Evolutionary conservation across 1,140 invertebrate genomes (phyloP).

Genomic region (Sitodiplosis mosellana): DNA sequence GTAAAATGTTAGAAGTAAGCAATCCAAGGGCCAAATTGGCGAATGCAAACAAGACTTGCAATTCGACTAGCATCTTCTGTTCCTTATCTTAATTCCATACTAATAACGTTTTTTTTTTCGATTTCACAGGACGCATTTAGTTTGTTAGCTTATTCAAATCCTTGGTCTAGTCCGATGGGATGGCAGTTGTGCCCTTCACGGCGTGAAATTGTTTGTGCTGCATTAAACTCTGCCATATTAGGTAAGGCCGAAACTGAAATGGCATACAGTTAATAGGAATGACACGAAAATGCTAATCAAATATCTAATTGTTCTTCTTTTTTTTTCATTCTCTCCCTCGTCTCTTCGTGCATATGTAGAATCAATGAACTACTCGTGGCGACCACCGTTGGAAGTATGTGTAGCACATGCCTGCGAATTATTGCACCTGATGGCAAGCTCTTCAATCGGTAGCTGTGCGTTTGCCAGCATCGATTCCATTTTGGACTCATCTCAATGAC

Average conservation of each 20-base stretch:
- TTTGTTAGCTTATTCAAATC: constrained; percentile 92
- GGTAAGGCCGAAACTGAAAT: constrained; percentile 31
- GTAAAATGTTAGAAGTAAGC: constrained; percentile 77
- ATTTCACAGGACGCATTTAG: constrained; percentile 82
- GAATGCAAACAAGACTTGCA: background rate
- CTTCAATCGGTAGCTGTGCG: constrained; percentile 81
- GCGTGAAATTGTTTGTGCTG: constrained; percentile 83
- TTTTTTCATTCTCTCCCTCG: background rate
- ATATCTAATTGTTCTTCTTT: background rate
- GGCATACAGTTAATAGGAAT: background rate
- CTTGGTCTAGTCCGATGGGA: constrained; percentile 88
- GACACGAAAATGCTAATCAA: background rate
- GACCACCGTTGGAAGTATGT: constrained; percentile 80
- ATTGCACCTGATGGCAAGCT: constrained; percentile 72
- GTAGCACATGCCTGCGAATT: constrained; percentile 76
- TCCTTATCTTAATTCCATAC: too few relatives aligned
- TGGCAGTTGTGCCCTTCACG: constrained; percentile 85
- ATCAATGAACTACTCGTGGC: constrained; percentile 68
- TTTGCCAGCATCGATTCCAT: constrained; percentile 69
- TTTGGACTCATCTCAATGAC: constrained; percentile 14
- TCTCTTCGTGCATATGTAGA: background rate
- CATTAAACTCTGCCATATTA: constrained; percentile 92
- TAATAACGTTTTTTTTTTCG: too few relatives aligned
- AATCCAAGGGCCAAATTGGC: background rate
- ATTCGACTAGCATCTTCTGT: too few relatives aligned